Evolutionary conservation across 2,888 invertebrate genomes (phyloP).

Genomic region (Mongoloraphidia duomilia): DNA sequence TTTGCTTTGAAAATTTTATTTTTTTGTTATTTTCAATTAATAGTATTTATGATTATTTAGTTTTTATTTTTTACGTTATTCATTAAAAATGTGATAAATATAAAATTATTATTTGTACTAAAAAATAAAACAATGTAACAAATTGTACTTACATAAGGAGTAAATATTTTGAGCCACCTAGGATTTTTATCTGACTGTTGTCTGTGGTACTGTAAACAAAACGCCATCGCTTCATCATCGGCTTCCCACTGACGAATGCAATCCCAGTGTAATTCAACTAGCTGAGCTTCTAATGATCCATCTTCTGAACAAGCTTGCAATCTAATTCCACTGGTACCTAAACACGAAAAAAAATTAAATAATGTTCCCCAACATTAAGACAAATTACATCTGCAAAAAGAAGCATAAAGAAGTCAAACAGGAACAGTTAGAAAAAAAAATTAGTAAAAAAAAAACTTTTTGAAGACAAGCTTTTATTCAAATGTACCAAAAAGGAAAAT

Average conservation of each 20-base stretch:
- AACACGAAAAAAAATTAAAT: constrained; percentile 10
- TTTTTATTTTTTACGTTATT: too few species aligned
- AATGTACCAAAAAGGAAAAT: too few species aligned
- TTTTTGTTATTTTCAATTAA: too few species aligned
- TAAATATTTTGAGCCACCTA: constrained; percentile 73
- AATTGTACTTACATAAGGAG: constrained; percentile 63
- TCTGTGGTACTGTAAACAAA: constrained; percentile 74
- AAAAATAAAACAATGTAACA: neutral
- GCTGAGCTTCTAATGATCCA: constrained; percentile 61
- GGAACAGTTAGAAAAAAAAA: neutral
- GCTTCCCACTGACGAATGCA: constrained; percentile 72
- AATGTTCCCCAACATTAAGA: neutral
- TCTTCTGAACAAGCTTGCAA: constrained; percentile 75
- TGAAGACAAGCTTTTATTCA: too few species aligned
- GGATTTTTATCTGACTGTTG: constrained; percentile 56
- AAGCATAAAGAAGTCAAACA: neutral
- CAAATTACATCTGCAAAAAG: neutral
- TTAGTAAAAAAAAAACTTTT: too few species aligned
- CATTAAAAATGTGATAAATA: too few species aligned
- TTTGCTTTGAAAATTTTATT: too few species aligned
- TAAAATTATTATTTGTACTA: too few species aligned
- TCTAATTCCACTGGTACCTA: constrained; percentile 49
- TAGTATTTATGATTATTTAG: too few species aligned
- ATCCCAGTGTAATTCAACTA: constrained; percentile 74
- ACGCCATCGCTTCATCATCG: constrained; percentile 86